Conservation (phyloP, 2,888 invertebrate genomes). For the Epinotia nisella region DNA sequence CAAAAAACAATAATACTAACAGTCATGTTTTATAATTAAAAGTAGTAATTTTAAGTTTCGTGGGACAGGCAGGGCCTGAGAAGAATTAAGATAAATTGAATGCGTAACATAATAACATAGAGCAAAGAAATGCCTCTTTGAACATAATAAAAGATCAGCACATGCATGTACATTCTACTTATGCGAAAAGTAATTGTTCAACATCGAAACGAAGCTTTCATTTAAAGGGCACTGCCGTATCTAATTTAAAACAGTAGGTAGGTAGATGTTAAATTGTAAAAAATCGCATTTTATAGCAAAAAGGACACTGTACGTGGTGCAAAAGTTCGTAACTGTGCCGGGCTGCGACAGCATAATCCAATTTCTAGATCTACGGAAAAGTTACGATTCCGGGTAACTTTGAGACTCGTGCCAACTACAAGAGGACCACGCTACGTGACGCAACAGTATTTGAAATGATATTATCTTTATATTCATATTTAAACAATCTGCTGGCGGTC, state of each 20-base stretch:
- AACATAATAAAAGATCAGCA: background rate
- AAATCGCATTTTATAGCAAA: background rate
- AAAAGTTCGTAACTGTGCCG: constrained; percentile 30
- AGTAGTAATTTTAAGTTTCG: background rate
- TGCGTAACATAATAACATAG: too few relatives aligned
- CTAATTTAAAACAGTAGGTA: constrained; percentile 1
- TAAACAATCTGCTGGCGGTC: too few relatives aligned
- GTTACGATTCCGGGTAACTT: constrained; percentile 15
- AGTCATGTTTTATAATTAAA: too few relatives aligned
- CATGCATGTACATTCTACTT: too few relatives aligned
- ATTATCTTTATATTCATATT: background rate
- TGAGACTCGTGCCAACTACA: background rate
- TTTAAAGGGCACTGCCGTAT: background rate
- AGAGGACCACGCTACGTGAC: constrained; percentile 5
- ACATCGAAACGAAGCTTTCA: background rate
- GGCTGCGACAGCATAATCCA: constrained; percentile 23
- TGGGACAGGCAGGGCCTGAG: background rate
- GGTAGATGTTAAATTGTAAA: background rate
- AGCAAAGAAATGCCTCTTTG: background rate
- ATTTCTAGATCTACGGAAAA: constrained; percentile 35
- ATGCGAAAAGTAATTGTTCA: too few relatives aligned
- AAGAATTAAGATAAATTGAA: background rate
- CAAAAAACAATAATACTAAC: too few relatives aligned
- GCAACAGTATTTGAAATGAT: background rate
- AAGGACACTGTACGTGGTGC: constrained; percentile 5